Evolutionary conservation across 2,797 vertebrate species (phyloP).

Genomic region (Agapornis canus): DNA sequence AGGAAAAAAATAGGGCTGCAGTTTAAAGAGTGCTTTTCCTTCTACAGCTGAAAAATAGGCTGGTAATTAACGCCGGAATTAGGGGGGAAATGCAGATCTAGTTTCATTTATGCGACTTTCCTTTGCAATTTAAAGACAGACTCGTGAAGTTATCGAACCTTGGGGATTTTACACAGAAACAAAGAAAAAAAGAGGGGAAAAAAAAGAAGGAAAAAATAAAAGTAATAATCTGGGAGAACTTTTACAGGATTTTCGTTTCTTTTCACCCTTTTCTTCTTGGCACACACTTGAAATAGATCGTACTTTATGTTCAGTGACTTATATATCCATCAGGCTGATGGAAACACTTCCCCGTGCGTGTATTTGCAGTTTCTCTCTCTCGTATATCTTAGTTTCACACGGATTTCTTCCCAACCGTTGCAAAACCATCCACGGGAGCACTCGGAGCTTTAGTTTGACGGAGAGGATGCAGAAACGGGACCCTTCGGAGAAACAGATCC

Average conservation of each 20-base stretch:
- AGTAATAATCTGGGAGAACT: background rate
- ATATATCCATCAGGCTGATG: background rate
- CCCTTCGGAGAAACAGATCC: background rate
- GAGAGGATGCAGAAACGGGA: background rate
- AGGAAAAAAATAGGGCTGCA: rapidly evolving
- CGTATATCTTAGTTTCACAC: background rate
- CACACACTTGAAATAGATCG: background rate
- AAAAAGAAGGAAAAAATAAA: rapidly evolving
- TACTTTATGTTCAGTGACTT: background rate
- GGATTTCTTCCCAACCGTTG: background rate
- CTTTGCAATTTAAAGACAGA: background rate
- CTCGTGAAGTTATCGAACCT: rapidly evolving
- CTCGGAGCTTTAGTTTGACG: background rate
- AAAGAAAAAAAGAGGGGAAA: too few species aligned
- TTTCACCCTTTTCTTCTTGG: background rate
- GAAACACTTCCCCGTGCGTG: rapidly evolving
- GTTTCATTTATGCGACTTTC: background rate
- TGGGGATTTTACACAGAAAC: background rate
- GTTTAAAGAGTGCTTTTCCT: background rate
- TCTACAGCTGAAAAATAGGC: background rate
- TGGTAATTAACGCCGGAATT: background rate
- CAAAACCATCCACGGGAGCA: background rate
- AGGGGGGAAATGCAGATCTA: too few species aligned
- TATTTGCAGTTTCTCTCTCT: background rate
- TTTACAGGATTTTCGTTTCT: background rate